A percentile compares a stretch with the other conserved stretches of the same genome.
These are phyloP conservation scores for Drosophila ogumai DNA, from an alignment of 1,140 invertebrate species.

Conservation along the genomic window DNA sequence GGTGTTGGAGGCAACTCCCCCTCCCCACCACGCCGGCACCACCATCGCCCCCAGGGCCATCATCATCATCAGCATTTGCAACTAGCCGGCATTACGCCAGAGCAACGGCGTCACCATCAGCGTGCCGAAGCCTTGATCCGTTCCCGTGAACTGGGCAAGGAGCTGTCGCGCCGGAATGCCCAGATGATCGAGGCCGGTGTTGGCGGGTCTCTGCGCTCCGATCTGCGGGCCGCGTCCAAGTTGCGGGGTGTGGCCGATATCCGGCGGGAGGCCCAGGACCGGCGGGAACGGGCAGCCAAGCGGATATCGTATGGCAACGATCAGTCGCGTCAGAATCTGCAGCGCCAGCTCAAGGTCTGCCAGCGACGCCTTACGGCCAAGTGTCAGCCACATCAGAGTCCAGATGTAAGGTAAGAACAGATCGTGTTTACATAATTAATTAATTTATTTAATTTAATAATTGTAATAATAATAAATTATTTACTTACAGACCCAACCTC, in stretches of 20 bases:
- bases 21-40: too few species aligned
- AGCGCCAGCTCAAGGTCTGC: slow-evolving; percentile 40
- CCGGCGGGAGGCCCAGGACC: slow-evolving; percentile 44
- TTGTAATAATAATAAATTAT: too few species aligned
- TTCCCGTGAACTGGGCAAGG: slow-evolving; percentile 64
- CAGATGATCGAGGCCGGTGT: slow-evolving; percentile 39
- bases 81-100: not conserved
- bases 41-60: too few species aligned
- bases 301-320: slow-evolving; percentile 75
- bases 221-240: slow-evolving; percentile 50
- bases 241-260: slow-evolving; percentile 48
- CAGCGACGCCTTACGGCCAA: slow-evolving; percentile 1
- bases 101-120: slow-evolving; percentile 37
- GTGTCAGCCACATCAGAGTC: not conserved
- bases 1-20: not conserved
- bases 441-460: too few species aligned
- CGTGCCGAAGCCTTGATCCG: slow-evolving; percentile 55
- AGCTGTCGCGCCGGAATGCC: slow-evolving; percentile 68
- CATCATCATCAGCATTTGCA: too few species aligned
- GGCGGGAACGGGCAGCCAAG: slow-evolving; percentile 62
- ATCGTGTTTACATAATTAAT: not conserved
- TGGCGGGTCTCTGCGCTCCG: slow-evolving; percentile 30
- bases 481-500: not conserved
- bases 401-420: not conserved
- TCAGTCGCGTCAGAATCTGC: slow-evolving; percentile 65